Percentiles rank a stretch among this genome's conserved stretches.
These are phyloP conservation scores for Indicator maculatus DNA, from an alignment of 2,113 vertebrate genomes.

Conservation along the genomic window DNA sequence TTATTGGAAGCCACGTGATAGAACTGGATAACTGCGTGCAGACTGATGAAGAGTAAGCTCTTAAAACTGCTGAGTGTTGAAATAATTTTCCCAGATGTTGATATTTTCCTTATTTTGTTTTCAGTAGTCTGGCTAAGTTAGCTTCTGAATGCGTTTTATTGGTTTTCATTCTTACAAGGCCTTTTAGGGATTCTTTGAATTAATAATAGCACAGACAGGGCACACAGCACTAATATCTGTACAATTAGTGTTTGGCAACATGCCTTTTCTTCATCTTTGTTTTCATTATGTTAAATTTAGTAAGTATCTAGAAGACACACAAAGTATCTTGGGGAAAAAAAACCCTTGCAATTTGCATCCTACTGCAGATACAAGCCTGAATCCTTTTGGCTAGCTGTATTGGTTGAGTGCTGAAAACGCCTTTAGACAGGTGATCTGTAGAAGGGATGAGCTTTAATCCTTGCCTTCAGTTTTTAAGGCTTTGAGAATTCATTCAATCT, in stretches of 20 bases:
- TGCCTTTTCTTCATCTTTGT: neutral
- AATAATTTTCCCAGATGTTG: neutral
- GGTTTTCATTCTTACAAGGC: neutral
- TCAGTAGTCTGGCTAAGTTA: neutral
- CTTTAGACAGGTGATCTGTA: neutral
- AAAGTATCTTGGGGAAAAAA: neutral
- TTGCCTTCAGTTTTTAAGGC: neutral
- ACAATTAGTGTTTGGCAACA: neutral
- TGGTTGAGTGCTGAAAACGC: neutral
- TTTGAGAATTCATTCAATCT: neutral
- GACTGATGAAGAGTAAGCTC: constrained; percentile 96
- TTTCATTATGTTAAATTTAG: neutral
- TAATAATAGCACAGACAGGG: neutral
- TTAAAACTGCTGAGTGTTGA: neutral
- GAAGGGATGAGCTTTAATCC: neutral
- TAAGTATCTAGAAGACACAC: neutral
- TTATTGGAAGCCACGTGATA: constrained; percentile 97
- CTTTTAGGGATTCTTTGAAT: neutral
- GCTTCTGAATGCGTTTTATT: neutral
- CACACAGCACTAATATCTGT: neutral
- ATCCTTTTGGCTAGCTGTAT: neutral
- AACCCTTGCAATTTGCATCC: fast-evolving
- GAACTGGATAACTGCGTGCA: constrained; percentile 98
- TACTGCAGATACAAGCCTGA: neutral
- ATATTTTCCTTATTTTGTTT: neutral